phyloP scores from a whole-genome alignment of 2,888 invertebrate genomes.

The Melinopterus prodromus region DNA sequence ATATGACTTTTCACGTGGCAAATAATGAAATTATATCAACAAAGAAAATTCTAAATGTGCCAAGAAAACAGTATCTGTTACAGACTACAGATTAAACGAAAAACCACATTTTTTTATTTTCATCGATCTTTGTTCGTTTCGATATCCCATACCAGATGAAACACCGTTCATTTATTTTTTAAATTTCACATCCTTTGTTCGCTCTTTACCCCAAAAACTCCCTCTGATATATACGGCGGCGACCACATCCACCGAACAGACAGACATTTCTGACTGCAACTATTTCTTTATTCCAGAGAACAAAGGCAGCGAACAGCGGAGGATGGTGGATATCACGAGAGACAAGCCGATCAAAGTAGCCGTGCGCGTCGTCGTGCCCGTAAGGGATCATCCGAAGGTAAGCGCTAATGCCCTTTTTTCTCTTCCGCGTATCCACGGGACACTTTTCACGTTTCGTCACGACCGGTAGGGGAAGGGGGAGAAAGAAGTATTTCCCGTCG shows the following conservation, averaged over 20 bases:
- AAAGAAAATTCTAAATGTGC: too few relatives aligned
- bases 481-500: not conserved
- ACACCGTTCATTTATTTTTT: not conserved
- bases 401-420: constrained; percentile 44
- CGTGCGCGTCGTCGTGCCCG: constrained; percentile 85
- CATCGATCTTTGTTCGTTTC: too few relatives aligned
- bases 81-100: too few relatives aligned
- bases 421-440: not conserved
- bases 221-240: not conserved
- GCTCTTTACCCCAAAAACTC: not conserved
- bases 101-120: too few relatives aligned
- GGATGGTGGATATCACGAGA: constrained; percentile 86
- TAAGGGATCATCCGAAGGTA: constrained; percentile 87
- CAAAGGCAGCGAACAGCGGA: constrained; percentile 63
- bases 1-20: too few relatives aligned
- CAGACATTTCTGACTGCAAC: not conserved
- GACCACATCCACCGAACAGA: not conserved
- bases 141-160: not conserved
- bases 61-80: too few relatives aligned
- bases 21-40: too few relatives aligned
- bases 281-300: constrained; percentile 54
- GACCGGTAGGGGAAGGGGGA: not conserved
- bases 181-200: not conserved
- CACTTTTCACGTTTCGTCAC: not conserved
- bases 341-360: constrained; percentile 89